Conservation (phyloP, 37 sponge, comb jelly and placozoan species). For the Crambe crambe region DNA sequence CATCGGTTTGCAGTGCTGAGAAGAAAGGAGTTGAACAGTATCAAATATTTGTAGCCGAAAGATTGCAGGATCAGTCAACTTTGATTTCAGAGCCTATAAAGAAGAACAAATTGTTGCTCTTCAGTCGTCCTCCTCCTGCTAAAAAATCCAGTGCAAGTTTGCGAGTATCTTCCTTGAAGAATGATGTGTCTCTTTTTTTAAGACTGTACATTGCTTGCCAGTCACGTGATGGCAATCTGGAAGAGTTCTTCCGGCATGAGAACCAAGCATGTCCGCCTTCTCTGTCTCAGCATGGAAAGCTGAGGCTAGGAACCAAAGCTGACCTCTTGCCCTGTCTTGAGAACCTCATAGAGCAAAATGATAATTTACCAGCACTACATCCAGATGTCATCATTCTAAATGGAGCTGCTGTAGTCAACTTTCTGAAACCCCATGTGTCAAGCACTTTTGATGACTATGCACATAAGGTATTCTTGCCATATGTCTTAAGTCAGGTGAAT, state of each 20-base stretch:
- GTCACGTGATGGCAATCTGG: not conserved
- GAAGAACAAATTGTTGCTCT: not conserved
- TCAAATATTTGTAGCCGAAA: not conserved
- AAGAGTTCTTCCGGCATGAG: not conserved
- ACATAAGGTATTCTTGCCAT: no score
- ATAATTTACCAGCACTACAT: not conserved
- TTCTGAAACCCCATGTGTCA: not conserved
- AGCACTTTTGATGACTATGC: not conserved
- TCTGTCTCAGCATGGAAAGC: not conserved
- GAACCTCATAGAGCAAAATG: not conserved
- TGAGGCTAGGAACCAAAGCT: not conserved
- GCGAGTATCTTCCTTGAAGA: no score
- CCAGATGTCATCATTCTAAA: constrained; percentile 10
- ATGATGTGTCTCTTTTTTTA: no score
- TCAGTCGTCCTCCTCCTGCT: no score
- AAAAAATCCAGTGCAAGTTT: no score
- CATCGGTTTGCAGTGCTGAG: not conserved
- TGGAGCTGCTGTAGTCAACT: constrained; percentile 8
- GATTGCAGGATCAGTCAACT: not conserved
- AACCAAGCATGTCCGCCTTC: not conserved
- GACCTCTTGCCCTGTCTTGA: constrained; percentile 1
- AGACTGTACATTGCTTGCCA: no score
- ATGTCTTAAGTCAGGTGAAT: not conserved
- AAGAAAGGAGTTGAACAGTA: not conserved
- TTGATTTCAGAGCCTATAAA: not conserved